Percentiles rank a stretch among this genome's conserved stretches.
These are phyloP conservation scores for Acanthornis magna DNA, from an alignment of 2,797 vertebrate genomes.

Conservation along the genomic window DNA sequence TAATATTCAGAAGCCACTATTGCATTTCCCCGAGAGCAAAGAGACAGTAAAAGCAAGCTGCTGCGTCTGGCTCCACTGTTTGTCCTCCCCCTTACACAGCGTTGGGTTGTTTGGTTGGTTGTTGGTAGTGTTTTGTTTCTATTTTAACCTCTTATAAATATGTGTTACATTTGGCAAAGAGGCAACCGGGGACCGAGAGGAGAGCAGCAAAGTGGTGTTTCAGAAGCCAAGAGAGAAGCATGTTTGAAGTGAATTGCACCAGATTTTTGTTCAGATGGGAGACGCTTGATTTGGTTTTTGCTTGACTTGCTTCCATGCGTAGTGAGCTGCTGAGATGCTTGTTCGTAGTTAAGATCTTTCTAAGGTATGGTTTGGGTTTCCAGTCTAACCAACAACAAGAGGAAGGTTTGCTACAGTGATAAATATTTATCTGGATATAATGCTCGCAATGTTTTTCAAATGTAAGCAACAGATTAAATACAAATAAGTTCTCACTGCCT, in stretches of 20 bases:
- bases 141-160: slow-evolving; percentile 31
- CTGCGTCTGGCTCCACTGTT: neutral
- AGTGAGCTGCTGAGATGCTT: neutral
- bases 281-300: neutral
- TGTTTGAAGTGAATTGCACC: neutral
- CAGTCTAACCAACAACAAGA: neutral
- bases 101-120: neutral
- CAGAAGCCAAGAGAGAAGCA: neutral
- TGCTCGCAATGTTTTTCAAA: neutral
- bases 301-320: neutral
- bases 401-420: neutral
- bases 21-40: slow-evolving; percentile 28
- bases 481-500: neutral
- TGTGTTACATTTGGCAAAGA: slow-evolving; percentile 39
- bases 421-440: slow-evolving; percentile 2
- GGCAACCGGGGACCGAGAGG: neutral
- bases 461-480: neutral
- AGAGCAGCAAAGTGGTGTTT: slow-evolving; percentile 16
- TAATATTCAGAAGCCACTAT: slow-evolving; percentile 49
- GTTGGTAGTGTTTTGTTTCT: neutral
- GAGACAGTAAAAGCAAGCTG: slow-evolving; percentile 45
- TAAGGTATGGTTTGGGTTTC: neutral
- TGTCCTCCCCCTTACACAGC: neutral
- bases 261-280: neutral
- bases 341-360: neutral